Evolutionary conservation across 2,888 invertebrate genomes (phyloP).

Genomic region (Sphaerophoria rueppellii): DNA sequence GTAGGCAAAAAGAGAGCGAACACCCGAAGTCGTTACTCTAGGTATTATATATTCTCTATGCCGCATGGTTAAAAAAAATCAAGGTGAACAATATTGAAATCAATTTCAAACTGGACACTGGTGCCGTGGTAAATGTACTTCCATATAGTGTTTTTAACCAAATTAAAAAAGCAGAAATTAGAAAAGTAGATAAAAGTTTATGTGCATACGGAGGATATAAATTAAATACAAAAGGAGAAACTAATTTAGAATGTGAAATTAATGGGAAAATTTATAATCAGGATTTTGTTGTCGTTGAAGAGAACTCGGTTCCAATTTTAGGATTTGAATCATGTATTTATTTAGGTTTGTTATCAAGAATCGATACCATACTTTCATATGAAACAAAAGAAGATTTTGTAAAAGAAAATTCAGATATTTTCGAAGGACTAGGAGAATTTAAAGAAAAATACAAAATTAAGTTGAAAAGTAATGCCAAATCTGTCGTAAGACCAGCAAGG

Average conservation of each 20-base stretch:
- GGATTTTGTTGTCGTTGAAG: slow-evolving; percentile 14
- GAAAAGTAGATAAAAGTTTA: slow-evolving; percentile 12
- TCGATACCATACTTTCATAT: slow-evolving; percentile 23
- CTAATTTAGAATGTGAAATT: slow-evolving; percentile 13
- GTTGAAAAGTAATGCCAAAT: slow-evolving; percentile 39
- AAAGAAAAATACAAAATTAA: slow-evolving; percentile 36
- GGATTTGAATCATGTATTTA: slow-evolving; percentile 38
- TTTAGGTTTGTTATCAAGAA: slow-evolving; percentile 36
- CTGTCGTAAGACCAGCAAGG: slow-evolving; percentile 26
- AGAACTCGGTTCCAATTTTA: slow-evolving; percentile 37
- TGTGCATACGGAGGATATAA: slow-evolving; percentile 23
- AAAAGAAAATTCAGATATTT: slow-evolving; percentile 21
- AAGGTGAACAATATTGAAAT: slow-evolving; percentile 12
- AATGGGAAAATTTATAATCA: neutral
- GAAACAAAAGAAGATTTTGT: slow-evolving; percentile 4
- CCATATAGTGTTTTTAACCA: slow-evolving; percentile 17
- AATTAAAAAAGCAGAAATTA: slow-evolving; percentile 7
- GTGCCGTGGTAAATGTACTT: slow-evolving; percentile 28
- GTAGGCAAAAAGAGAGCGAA: too few species aligned
- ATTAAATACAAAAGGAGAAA: slow-evolving; percentile 18
- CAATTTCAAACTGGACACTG: slow-evolving; percentile 24
- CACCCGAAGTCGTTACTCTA: too few species aligned
- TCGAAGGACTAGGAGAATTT: slow-evolving; percentile 28
- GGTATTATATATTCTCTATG: too few species aligned
- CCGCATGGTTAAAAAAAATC: slow-evolving; percentile 25